Evolutionary conservation across 1,140 invertebrate species (phyloP).

Genomic region (Lasaia peninsularis): DNA sequence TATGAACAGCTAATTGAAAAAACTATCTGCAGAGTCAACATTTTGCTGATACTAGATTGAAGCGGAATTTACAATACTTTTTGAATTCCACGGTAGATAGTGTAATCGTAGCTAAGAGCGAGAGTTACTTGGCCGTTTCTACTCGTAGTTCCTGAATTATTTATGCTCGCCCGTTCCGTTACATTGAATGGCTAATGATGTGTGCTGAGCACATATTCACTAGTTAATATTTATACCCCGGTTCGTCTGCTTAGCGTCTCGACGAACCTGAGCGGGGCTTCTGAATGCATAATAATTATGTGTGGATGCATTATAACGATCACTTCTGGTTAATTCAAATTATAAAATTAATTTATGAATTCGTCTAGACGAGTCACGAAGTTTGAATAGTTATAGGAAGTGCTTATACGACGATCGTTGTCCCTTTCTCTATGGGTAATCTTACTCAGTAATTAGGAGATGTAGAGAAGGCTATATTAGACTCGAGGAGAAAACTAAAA

Average conservation of each 20-base stretch:
- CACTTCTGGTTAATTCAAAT: background rate
- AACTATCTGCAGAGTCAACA: too few relatives aligned
- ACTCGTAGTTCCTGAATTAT: slow-evolving; percentile 53
- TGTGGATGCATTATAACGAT: slow-evolving; percentile 7
- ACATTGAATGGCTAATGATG: slow-evolving; percentile 66
- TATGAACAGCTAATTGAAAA: too few relatives aligned
- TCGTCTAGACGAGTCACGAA: slow-evolving; percentile 2
- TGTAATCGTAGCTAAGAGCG: slow-evolving; percentile 5
- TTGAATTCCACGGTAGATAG: background rate
- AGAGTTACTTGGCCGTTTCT: slow-evolving; percentile 40
- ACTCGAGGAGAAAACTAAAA: too few relatives aligned
- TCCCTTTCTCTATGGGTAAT: too few relatives aligned
- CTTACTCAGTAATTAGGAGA: too few relatives aligned
- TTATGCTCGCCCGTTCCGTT: slow-evolving; percentile 61
- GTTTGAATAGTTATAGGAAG: background rate
- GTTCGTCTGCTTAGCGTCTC: slow-evolving; percentile 49
- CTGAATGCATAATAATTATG: slow-evolving; percentile 25
- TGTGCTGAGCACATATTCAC: slow-evolving; percentile 55
- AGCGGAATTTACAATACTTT: background rate
- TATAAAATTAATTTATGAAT: slow-evolving; percentile 1
- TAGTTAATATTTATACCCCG: slow-evolving; percentile 65
- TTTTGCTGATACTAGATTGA: too few relatives aligned
- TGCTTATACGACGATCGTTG: background rate
- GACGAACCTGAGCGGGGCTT: slow-evolving; percentile 13
- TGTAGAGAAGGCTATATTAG: too few relatives aligned